Percentiles rank a stretch among this genome's conserved stretches.
Conservation (phyloP, 35 echinoderm and acorn worm species). For the Patiria miniata region DNA sequence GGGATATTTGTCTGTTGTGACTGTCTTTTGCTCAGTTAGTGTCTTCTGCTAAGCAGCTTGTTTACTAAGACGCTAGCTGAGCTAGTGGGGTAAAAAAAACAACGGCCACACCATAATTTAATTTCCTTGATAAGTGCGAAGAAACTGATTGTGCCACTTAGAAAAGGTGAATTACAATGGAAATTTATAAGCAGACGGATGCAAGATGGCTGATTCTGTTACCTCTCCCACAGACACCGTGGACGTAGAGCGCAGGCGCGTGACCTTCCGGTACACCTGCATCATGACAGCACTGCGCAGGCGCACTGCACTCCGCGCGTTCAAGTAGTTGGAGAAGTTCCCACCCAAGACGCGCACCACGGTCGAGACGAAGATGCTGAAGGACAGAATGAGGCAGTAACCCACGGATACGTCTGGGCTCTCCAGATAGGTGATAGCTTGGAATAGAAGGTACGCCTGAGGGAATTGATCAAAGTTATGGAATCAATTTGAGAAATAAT, state of each 20-base stretch:
- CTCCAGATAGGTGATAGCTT: conserved; percentile 54
- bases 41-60: too few relatives aligned
- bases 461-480: neutral
- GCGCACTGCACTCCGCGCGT: conserved; percentile 54
- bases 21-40: too few relatives aligned
- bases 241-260: conserved; percentile 53
- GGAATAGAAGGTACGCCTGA: conserved; percentile 73
- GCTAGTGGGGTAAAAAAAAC: too few relatives aligned
- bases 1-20: too few relatives aligned
- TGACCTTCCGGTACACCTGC: conserved; percentile 70
- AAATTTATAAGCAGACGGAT: neutral
- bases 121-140: too few relatives aligned
- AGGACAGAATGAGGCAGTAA: conserved; percentile 34
- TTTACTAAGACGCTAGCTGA: too few relatives aligned
- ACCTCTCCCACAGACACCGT: conserved; percentile 82
- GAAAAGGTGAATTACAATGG: neutral
- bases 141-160: too few relatives aligned
- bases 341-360: conserved; percentile 52
- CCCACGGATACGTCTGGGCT: neutral
- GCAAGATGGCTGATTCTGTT: neutral
- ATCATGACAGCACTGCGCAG: conserved; percentile 68
- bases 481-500: neutral
- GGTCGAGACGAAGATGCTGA: conserved; percentile 47
- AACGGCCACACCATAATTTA: too few relatives aligned
- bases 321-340: conserved; percentile 68